These are phyloP conservation scores for Rhopilema esculentum DNA, from an alignment of 30 jellyfish, hydroid and myxozoan species.

Conservation along the genomic window DNA sequence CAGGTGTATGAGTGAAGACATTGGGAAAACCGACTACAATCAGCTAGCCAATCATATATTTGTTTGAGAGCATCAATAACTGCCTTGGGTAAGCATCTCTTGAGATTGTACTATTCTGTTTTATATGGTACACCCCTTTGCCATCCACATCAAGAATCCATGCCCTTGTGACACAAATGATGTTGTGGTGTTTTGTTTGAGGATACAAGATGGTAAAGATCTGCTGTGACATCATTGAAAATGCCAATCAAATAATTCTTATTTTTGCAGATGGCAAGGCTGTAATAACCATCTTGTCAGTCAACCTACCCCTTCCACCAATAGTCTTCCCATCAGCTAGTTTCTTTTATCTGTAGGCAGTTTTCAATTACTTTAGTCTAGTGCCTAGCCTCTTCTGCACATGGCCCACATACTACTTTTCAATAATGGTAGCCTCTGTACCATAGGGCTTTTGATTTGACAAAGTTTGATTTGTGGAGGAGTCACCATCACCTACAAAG, in stretches of 20 bases:
- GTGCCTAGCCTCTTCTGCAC: constrained; percentile 5
- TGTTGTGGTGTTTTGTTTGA: constrained; percentile 31
- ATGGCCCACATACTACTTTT: constrained; percentile 34
- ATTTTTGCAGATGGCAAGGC: constrained; percentile 41
- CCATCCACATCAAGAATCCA: constrained; percentile 57
- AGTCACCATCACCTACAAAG: constrained; percentile 60
- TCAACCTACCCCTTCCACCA: constrained; percentile 41
- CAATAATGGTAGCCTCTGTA: constrained; percentile 4
- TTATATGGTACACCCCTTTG: constrained; percentile 54
- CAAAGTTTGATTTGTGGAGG: constrained; percentile 28
- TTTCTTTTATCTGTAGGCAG: no score
- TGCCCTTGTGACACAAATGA: constrained; percentile 57
- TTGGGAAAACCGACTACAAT: constrained; percentile 6
- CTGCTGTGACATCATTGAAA: constrained; percentile 26
- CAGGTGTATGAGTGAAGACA: constrained; percentile 61
- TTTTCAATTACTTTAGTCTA: no score
- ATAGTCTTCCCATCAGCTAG: constrained; percentile 28
- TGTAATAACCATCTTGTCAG: constrained; percentile 26
- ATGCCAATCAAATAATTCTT: constrained; percentile 17
- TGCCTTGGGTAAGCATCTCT: constrained; percentile 50
- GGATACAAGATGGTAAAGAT: constrained; percentile 56
- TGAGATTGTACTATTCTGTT: constrained; percentile 24
- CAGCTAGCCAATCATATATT: constrained; percentile 19
- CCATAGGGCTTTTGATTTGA: constrained; percentile 50
- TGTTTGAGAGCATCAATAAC: constrained; percentile 24